Conservation (phyloP, 2,888 invertebrate genomes). For the Melanostoma scalare region DNA sequence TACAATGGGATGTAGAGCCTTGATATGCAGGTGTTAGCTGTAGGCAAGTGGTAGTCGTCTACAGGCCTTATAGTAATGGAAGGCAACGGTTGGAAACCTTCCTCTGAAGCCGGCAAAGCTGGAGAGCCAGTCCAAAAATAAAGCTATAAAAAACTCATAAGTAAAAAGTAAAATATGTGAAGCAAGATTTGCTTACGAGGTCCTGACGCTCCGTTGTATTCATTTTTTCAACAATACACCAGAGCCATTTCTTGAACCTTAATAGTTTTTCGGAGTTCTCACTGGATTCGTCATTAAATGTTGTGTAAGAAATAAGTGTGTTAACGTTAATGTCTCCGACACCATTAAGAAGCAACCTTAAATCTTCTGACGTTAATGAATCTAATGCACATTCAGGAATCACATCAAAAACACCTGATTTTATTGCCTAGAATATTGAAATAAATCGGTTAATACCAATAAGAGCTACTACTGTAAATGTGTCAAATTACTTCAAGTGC, state of each 20-base stretch:
- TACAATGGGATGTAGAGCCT: constrained; percentile 99
- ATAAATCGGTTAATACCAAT: background rate
- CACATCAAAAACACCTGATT: constrained; percentile 97
- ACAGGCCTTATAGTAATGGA: constrained; percentile 98
- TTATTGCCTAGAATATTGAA: constrained; percentile 86
- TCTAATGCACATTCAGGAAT: constrained; percentile 95
- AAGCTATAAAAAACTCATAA: constrained; percentile 85
- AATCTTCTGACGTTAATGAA: constrained; percentile 96
- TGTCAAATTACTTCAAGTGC: constrained; percentile 89
- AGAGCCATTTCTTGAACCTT: constrained; percentile 98
- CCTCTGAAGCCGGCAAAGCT: constrained; percentile 98
- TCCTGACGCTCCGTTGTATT: constrained; percentile 97
- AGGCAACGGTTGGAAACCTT: constrained; percentile 99
- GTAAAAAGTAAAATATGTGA: background rate
- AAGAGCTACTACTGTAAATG: background rate
- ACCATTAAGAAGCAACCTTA: constrained; percentile 96
- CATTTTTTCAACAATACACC: constrained; percentile 99
- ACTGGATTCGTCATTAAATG: constrained; percentile 98
- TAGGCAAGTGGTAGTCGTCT: constrained; percentile 98
- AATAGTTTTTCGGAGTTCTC: constrained; percentile 92
- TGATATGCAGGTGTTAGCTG: constrained; percentile 99
- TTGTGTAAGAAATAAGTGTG: constrained; percentile 97
- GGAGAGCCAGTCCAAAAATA: constrained; percentile 99
- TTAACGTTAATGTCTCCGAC: constrained; percentile 98
- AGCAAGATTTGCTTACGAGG: constrained; percentile 90